Evolutionary conservation across 2,113 vertebrate species (phyloP), one percentile per base, ranked within the genome.

Genomic region (Phyllopteryx taeniolatus): DNA sequence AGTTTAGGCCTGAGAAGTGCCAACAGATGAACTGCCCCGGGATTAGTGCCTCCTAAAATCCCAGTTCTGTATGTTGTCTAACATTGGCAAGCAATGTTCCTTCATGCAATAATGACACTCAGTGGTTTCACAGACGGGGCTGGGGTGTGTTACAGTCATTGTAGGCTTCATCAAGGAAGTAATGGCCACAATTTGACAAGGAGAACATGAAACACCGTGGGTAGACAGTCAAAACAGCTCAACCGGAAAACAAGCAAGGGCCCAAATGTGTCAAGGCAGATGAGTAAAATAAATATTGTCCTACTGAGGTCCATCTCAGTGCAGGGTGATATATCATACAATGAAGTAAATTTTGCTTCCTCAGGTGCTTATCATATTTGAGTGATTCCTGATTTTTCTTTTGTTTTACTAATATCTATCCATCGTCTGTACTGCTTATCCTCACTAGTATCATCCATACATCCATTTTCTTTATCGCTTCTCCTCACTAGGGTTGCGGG

Each of bases 11-110:
- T 14, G 27, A 63, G 61, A 39, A 63, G 35, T 39, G 61, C 19
- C 35, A 63, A 20, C 35, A 42, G 61, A 63, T 63, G 61, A 63
- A 63, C 19, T 42, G 61, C 61, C 27, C 56, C 22, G 13, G 56
- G 56, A 59, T 59, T 27, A 59, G 27, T 63, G 61, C 19, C 39
- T 39, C 61, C 20, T 63, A 20, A 42, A 0, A 11, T 63, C 35
- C 8, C 35, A 43, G 61, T 42, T 43, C 39, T 42, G 61, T n/a
- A 42, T 63, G 61, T 63, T 63, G 61, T 63, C 17, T n/a, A 63
- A 63, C 61, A 63, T 63, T 63, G 61, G 61, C 61, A 42, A 19
- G 35, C 61, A n/a, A 63, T 63, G 35, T 20, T 63, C 8, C 35
- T 17, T 63, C 61, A 63, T 42, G 61, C 61, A 42, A 42, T 63